phyloP scores from a whole-genome alignment of 2,888 invertebrate genomes.

The Xestia sexstrigata region DNA sequence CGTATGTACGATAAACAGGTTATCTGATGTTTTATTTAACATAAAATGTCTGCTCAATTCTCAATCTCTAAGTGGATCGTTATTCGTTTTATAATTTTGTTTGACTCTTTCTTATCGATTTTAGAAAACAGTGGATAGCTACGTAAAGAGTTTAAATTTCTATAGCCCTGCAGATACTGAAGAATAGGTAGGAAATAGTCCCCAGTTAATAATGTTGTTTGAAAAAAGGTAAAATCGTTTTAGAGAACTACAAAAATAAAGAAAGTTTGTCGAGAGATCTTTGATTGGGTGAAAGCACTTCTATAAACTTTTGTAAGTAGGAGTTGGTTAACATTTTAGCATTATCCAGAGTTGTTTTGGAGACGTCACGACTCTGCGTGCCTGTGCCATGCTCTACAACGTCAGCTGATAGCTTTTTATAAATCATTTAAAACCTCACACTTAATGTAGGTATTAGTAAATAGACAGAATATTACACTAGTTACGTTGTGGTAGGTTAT shows the following conservation, averaged over 20 bases:
- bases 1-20: not conserved
- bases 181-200: not conserved
- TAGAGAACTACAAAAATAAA: not conserved
- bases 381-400: not conserved
- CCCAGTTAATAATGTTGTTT: not conserved
- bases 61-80: no score
- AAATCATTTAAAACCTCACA: constrained; percentile 30
- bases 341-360: constrained; percentile 8
- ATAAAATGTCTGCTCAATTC: not conserved
- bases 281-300: not conserved
- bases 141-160: not conserved
- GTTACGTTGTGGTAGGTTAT: no score
- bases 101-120: not conserved
- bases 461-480: no score
- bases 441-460: no score
- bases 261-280: not conserved
- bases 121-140: not conserved
- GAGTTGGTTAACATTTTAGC: not conserved
- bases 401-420: constrained; percentile 23
- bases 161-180: not conserved
- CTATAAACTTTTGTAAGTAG: not conserved
- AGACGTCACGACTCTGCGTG: constrained; percentile 46
- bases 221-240: not conserved
- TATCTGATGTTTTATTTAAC: not conserved
- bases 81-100: not conserved